Percentiles rank a stretch among this genome's conserved stretches.
These are phyloP conservation scores for Polyergus mexicanus DNA, from an alignment of 1,140 invertebrate species.

Conservation along the genomic window DNA sequence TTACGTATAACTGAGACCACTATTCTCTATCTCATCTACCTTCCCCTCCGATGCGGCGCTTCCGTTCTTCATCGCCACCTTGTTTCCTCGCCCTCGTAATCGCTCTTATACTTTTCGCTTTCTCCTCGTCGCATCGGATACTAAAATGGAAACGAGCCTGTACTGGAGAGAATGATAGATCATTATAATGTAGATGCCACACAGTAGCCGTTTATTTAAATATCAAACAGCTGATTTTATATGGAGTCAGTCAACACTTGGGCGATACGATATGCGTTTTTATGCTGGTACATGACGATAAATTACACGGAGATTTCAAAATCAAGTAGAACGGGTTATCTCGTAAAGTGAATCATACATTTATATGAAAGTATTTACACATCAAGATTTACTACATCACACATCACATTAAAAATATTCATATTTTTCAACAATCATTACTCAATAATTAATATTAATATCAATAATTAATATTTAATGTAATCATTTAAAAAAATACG, in stretches of 20 bases:
- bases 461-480: no score
- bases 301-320: no score
- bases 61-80: slow-evolving; percentile 28
- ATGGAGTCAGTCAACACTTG: not conserved
- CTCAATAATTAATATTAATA: no score
- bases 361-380: no score
- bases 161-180: not conserved
- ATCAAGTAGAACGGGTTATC: not conserved
- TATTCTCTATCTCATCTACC: slow-evolving; percentile 75
- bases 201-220: not conserved
- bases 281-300: not conserved
- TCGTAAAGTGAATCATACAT: not conserved
- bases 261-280: not conserved
- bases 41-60: slow-evolving; percentile 19
- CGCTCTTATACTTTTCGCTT: not conserved
- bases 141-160: not conserved
- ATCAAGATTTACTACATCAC: not conserved
- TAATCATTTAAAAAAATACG: not conserved
- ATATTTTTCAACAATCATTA: no score
- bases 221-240: not conserved
- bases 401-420: no score
- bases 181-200: not conserved
- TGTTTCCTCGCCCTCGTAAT: slow-evolving; percentile 10
- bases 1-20: slow-evolving; percentile 75
- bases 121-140: not conserved